Conservation (phyloP, 1,140 invertebrate species). For the Papilio helenus region DNA sequence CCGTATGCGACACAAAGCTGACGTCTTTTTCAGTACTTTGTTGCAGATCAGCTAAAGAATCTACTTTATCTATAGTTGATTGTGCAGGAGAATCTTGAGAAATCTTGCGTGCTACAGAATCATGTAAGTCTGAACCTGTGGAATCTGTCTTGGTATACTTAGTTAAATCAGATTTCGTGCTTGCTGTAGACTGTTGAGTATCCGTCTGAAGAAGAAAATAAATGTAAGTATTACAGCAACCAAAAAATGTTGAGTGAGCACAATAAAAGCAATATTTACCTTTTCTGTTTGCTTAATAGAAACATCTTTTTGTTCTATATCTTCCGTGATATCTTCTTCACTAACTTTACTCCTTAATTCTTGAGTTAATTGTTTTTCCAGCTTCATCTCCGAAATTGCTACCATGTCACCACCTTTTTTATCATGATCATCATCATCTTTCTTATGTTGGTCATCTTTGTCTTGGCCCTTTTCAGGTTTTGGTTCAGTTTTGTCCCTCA, state of each 20-base stretch:
- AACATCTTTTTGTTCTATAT: slow-evolving; percentile 71
- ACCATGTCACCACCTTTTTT: slow-evolving; percentile 77
- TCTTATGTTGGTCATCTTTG: slow-evolving; percentile 80
- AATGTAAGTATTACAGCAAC: background rate
- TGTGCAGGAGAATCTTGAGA: slow-evolving; percentile 74
- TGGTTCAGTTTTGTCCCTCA: slow-evolving; percentile 46
- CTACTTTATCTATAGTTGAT: slow-evolving; percentile 72
- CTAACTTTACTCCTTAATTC: slow-evolving; percentile 68
- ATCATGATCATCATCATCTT: slow-evolving; percentile 83
- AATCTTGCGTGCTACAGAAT: slow-evolving; percentile 60
- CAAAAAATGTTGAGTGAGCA: background rate
- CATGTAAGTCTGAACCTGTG: slow-evolving; percentile 73
- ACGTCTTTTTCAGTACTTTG: slow-evolving; percentile 80
- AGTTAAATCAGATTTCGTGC: slow-evolving; percentile 72
- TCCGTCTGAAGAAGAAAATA: slow-evolving; percentile 60
- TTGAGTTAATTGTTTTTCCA: slow-evolving; percentile 68
- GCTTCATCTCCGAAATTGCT: slow-evolving; percentile 60
- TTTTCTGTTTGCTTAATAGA: slow-evolving; percentile 68
- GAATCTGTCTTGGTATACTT: slow-evolving; percentile 79
- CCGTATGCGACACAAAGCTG: slow-evolving; percentile 80
- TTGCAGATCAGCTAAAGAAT: slow-evolving; percentile 77
- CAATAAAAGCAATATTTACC: slow-evolving; percentile 48
- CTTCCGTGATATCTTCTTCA: slow-evolving; percentile 71
- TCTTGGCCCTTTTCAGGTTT: slow-evolving; percentile 52
- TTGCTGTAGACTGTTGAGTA: slow-evolving; percentile 63